These are phyloP conservation scores for Spodoptera littoralis DNA, from an alignment of 2,888 invertebrate species.

Conservation along the genomic window DNA sequence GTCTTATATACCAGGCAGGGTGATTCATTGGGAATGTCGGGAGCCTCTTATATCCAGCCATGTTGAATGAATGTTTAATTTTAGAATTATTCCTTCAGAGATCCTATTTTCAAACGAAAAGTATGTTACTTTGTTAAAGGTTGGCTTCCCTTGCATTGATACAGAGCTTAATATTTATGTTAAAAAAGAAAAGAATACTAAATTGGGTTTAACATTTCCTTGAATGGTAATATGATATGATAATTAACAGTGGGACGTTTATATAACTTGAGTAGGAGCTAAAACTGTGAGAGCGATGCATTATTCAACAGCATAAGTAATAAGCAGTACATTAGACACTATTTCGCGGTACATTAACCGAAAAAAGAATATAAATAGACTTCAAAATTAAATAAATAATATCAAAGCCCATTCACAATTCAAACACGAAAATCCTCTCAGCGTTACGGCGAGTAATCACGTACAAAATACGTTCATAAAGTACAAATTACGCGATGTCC, in stretches of 20 bases:
- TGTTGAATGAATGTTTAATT: conserved; percentile 46
- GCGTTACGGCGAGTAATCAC: conserved; percentile 29
- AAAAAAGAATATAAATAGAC: neutral
- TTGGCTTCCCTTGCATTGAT: too few species aligned
- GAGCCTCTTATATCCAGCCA: conserved; percentile 25
- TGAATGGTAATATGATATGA: too few species aligned
- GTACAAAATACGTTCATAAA: conserved; percentile 26
- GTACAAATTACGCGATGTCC: conserved; percentile 37
- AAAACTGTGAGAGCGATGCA: too few species aligned
- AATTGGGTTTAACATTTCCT: too few species aligned
- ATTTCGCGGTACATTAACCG: neutral
- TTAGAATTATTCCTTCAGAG: conserved; percentile 24
- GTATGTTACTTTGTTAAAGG: too few species aligned
- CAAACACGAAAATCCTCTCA: conserved; percentile 38
- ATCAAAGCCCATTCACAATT: conserved; percentile 6
- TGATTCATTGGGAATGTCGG: conserved; percentile 65
- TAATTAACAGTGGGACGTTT: too few species aligned
- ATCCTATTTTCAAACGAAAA: too few species aligned
- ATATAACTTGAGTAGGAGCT: too few species aligned
- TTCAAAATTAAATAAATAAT: neutral
- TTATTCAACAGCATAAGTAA: too few species aligned
- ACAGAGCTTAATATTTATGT: too few species aligned
- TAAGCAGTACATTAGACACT: too few species aligned
- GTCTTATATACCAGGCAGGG: conserved; percentile 73
- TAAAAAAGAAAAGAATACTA: too few species aligned